Evolutionary conservation across 2,888 invertebrate species (phyloP).

Genomic region (Stenichneumon culpator): DNA sequence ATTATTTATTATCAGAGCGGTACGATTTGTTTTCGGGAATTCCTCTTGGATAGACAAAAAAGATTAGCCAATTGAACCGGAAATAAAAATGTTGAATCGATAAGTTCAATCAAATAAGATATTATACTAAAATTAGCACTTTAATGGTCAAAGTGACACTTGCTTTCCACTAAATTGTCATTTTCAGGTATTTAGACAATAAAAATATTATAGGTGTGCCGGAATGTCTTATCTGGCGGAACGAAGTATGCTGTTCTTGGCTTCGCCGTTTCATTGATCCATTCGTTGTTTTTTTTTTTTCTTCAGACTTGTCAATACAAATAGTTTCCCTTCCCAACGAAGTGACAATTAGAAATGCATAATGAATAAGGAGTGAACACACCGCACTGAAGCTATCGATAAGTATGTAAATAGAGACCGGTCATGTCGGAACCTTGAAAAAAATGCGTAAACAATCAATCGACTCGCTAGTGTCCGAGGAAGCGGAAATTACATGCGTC

Average conservation of each 20-base stretch:
- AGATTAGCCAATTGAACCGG: background rate
- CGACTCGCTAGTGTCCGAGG: background rate
- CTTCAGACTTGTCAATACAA: background rate
- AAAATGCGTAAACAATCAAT: background rate
- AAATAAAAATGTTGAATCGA: background rate
- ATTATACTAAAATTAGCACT: no score
- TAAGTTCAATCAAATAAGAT: background rate
- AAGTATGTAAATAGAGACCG: background rate
- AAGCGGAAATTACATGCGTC: slow-evolving; percentile 27
- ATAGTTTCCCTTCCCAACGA: background rate
- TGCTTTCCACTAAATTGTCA: no score
- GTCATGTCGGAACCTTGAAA: slow-evolving; percentile 13
- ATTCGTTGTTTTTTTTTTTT: background rate
- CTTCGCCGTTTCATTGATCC: background rate
- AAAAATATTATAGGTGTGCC: no score
- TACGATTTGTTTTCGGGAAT: no score
- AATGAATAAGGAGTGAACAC: background rate
- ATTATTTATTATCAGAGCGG: no score
- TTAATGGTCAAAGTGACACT: no score
- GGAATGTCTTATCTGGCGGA: no score
- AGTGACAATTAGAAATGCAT: background rate
- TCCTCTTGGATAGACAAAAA: background rate
- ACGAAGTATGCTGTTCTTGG: no score
- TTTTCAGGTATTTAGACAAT: no score
- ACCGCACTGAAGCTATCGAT: background rate